phyloP scores from a whole-genome alignment of 2,797 vertebrate species.

The Myripristis jacobus region DNA sequence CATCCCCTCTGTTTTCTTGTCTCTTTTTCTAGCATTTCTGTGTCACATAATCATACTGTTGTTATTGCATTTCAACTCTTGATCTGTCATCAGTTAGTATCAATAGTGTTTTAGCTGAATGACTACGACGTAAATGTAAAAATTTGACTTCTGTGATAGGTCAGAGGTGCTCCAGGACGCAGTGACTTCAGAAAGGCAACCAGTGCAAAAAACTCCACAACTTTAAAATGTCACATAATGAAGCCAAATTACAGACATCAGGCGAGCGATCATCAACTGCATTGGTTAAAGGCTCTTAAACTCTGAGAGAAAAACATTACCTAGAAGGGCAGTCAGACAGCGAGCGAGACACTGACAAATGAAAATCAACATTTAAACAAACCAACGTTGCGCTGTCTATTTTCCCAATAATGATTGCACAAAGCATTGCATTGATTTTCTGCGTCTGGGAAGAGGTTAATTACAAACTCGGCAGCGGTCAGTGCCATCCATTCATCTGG shows the following conservation, averaged over 20 bases:
- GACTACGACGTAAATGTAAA: background rate
- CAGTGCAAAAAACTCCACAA: background rate
- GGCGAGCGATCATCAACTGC: background rate
- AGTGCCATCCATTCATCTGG: conserved; percentile 22
- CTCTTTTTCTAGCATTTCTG: background rate
- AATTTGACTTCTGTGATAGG: no score
- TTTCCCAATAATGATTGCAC: conserved; percentile 51
- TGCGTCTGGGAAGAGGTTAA: conserved; percentile 68
- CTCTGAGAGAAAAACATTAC: conserved; percentile 33
- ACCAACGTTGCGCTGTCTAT: conserved; percentile 43
- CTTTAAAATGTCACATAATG: background rate
- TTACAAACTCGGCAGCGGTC: conserved; percentile 62
- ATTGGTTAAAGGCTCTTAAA: conserved; percentile 24
- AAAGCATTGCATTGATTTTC: conserved; percentile 67
- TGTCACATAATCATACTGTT: no score
- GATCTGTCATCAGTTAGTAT: no score
- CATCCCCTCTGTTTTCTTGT: no score
- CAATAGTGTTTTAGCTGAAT: background rate
- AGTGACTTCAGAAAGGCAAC: background rate
- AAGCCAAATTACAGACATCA: background rate
- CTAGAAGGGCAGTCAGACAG: conserved; percentile 17
- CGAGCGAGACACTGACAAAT: conserved; percentile 34
- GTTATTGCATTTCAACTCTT: no score
- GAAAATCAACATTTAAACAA: conserved; percentile 55
- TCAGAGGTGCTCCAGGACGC: background rate